Base-by-base conservation (phyloP, 1,140 invertebrate species). In the Caerostris extrusa region DNA sequence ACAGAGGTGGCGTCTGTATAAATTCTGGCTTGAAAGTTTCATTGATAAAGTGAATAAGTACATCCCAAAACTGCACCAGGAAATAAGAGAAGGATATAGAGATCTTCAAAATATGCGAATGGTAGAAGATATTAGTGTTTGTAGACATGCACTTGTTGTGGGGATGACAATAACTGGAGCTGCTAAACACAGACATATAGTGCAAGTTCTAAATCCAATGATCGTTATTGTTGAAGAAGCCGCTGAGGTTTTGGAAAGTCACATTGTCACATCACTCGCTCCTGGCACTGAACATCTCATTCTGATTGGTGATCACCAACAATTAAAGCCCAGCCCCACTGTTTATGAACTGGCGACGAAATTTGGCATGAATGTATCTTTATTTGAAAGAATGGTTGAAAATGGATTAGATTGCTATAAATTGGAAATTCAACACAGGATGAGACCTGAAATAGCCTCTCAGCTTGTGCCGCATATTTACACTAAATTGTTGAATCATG, bases 141-240 rank as follows among this genome's bases (percentile, higher is more conserved):
- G 93, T 12, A 19, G 53, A 17, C 5, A 64, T 19, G 50, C 67
- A 58, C 14, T 81, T 55, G 67, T 98, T 34, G 95, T 98, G 57
- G 98, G 97, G 10, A 97, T 98, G 96, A 98, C 98, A 0, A 98
- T 98, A 4, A 97, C 97, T 14, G 97, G 97, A 77, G 98, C 98
- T 1, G 98, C 98, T 7, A 97, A 97, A 83, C 95, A 97, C n/a
- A 96, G 97, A 58, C 96, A 96, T 34, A 94, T 97, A 7, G 95
- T 98, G 19, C 95, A 97, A 87, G 95, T 96, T n/a, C 95, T 98
- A 34, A 95, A 96, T 87, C 97, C 97, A 61, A 96, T 97, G 93
- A 97, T 98, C 91, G 95, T 96, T 0, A 97, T 98, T 60, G 97
- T 98, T 17, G 98, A 98, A 96, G 98, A 98, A 96, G 98, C 98